phyloP scores from a whole-genome alignment of 2,797 vertebrate species.

The Lagorchestes hirsutus region DNA sequence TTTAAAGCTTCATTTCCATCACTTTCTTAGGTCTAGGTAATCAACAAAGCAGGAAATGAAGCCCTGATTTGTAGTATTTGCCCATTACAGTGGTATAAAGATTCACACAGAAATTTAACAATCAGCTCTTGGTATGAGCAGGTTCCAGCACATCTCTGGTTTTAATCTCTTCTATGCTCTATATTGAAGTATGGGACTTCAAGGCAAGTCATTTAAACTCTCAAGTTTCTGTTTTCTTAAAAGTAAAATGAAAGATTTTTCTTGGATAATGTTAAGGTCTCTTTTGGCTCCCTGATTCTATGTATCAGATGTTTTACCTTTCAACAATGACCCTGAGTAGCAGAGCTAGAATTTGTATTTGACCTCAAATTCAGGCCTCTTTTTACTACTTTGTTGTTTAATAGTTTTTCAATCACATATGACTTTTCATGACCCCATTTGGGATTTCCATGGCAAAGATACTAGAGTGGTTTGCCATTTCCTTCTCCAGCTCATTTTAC shows the following conservation, averaged over 20 bases:
- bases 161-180: not conserved
- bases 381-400: not conserved
- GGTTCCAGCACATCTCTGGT: not conserved
- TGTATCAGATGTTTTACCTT: not conserved
- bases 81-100: not conserved
- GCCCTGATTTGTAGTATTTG: not conserved
- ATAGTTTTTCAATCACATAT: not conserved
- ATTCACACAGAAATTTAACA: not conserved
- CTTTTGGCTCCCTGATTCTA: not conserved
- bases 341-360: not conserved
- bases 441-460: not conserved
- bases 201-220: not conserved
- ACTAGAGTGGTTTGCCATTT: not conserved
- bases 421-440: not conserved
- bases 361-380: not conserved
- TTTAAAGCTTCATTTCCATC: not conserved
- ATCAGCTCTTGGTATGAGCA: not conserved
- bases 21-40: not conserved
- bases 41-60: not conserved
- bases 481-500: not conserved
- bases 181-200: not conserved
- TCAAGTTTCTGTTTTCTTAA: not conserved
- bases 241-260: not conserved
- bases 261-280: not conserved
- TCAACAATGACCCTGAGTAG: not conserved